Evolutionary conservation across 2,888 invertebrate genomes (phyloP), one percentile per base, ranked within the genome.

Genomic region (Lasioglossum calceatum): DNA sequence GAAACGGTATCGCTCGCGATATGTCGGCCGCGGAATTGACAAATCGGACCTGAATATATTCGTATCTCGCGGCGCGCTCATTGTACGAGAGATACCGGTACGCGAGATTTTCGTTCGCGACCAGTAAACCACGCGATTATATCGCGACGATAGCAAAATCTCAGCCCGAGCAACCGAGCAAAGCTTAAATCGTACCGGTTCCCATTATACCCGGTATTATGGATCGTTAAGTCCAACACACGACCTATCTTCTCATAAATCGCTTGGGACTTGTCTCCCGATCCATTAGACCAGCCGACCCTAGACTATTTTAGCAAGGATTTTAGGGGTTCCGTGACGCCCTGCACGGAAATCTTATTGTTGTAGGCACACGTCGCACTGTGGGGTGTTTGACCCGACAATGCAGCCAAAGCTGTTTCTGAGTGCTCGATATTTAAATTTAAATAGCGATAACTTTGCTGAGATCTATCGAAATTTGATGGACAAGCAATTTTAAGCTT

Each of bases 191-290:
- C 19, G 61, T 16, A 27, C 61, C 71, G 27, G 67, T 80, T 71
- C 73, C 75, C 81, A 84, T 90, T 79, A 75, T 85, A 44, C 74
- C 36, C 67, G 61, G 42, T 67, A 82, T 84, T 82, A 89, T 77
- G 82, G 77, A 76, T 86, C 84, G 82, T 88, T 89, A 84, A 88
- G 88, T 82, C 81, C 74, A 67, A 79, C 77, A 50, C 75, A 79
- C 42, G 64, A 44, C 50, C 64, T 81, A 79, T 79, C 50, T 42
- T 81, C 64, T 39, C 73, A 19, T 64, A 72, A 84, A 84, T 79
- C 72, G 32, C 47, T 32, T 58, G 50, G 47, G 74, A 44, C 39
- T 80, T 54, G 72, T 39, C 75, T 70, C 47, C 82, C 79, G 47
- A 71, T 50, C 81, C 44, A 73, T 86, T 85, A 75, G 39, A 23